These are phyloP conservation scores for Pangasius mekongensis DNA, from an alignment of 2,797 vertebrate genomes.

Conservation along the genomic window DNA sequence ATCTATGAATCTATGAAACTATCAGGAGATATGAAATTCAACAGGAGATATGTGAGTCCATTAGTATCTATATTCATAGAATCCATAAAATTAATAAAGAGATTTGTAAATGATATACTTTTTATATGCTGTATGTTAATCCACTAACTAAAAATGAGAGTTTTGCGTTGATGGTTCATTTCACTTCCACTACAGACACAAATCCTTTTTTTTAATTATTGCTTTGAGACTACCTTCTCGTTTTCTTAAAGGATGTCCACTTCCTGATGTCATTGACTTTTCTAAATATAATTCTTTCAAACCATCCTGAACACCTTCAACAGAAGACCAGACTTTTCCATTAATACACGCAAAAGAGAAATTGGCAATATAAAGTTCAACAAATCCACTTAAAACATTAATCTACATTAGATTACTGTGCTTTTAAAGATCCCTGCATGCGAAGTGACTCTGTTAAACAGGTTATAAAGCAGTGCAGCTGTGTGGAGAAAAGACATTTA, in stretches of 20 bases:
- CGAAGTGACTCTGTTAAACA: background rate
- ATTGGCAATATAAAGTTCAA: slow-evolving; percentile 25
- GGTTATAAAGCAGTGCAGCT: background rate
- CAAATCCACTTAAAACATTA: slow-evolving; percentile 5
- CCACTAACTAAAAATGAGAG: background rate
- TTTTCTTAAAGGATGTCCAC: background rate
- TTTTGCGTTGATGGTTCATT: background rate
- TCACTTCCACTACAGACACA: background rate
- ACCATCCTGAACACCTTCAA: background rate
- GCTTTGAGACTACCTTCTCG: background rate
- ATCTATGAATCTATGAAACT: background rate
- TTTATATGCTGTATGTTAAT: background rate
- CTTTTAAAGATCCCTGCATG: slow-evolving; percentile 1
- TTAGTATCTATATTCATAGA: background rate
- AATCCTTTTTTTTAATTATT: background rate
- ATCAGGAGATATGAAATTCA: background rate
- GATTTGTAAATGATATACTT: background rate
- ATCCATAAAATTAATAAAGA: background rate
- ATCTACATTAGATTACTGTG: background rate
- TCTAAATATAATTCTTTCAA: slow-evolving; percentile 11
- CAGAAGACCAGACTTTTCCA: background rate
- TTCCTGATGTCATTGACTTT: slow-evolving; percentile 1
- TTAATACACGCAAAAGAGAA: slow-evolving; percentile 17
- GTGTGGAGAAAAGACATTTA: background rate
- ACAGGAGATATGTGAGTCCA: background rate